Evolutionary conservation across 2,888 invertebrate genomes (phyloP).

Genomic region (Drosophila nigricruria): DNA sequence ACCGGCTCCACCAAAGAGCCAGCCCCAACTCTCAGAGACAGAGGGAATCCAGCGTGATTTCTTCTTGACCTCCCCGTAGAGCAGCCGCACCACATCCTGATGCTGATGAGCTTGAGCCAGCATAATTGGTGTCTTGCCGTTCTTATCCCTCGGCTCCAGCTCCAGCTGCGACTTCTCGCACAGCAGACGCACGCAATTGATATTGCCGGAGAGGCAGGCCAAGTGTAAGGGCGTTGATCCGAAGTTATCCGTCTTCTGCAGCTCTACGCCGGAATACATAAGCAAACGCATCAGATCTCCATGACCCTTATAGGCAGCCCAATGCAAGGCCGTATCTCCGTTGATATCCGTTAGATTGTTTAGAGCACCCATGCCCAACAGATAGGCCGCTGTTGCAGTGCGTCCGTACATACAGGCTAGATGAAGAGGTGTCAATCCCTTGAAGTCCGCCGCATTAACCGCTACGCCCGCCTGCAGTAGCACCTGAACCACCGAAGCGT

Average conservation of each 20-base stretch:
- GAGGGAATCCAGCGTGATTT: conserved; percentile 95
- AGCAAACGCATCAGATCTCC: conserved; percentile 94
- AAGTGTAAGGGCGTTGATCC: conserved; percentile 96
- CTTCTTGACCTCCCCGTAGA: conserved; percentile 93
- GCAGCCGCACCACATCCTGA: conserved; percentile 92
- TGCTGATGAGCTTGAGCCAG: conserved; percentile 95
- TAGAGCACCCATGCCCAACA: conserved; percentile 95
- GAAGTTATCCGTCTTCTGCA: conserved; percentile 96
- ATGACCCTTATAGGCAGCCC: conserved; percentile 97
- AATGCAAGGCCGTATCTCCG: conserved; percentile 96
- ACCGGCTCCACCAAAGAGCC: conserved; percentile 95
- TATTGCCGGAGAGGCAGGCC: conserved; percentile 94
- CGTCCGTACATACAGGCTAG: conserved; percentile 97
- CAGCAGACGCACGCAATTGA: conserved; percentile 93
- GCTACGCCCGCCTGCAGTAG: conserved; percentile 92
- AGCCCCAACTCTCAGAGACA: conserved; percentile 94
- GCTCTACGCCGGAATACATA: conserved; percentile 95
- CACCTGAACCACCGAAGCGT: conserved; percentile 94
- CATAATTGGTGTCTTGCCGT: conserved; percentile 96
- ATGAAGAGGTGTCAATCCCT: conserved; percentile 94
- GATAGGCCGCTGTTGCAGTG: conserved; percentile 94
- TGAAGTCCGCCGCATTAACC: conserved; percentile 95
- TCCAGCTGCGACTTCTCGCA: conserved; percentile 97
- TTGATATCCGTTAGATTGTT: conserved; percentile 95
- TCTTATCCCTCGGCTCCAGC: conserved; percentile 94